Evolutionary conservation across 2,113 vertebrate genomes (phyloP).

Genomic region (Paradisaea rubra): DNA sequence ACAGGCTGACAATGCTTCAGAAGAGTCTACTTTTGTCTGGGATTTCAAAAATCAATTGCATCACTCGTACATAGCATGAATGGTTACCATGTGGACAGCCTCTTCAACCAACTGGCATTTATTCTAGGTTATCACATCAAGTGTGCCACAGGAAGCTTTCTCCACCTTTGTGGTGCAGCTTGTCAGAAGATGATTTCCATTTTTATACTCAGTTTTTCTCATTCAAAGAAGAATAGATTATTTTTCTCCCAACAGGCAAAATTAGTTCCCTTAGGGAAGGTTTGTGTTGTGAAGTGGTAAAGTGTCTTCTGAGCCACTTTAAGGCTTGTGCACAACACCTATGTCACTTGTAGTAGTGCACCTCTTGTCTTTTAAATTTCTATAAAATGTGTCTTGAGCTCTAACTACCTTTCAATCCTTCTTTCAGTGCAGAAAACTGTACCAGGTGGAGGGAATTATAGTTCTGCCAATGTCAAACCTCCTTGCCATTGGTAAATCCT

Average conservation of each 20-base stretch:
- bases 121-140: neutral
- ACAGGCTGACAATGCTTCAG: slow-evolving; percentile 14
- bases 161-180: neutral
- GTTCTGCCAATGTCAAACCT: neutral
- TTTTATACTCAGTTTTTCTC: neutral
- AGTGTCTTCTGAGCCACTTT: neutral
- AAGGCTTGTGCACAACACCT: neutral
- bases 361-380: neutral
- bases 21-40: slow-evolving; percentile 7
- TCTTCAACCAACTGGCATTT: neutral
- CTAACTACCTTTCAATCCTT: neutral
- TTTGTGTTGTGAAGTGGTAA: neutral
- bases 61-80: neutral
- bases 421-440: neutral
- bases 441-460: neutral
- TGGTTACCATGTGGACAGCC: neutral
- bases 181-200: neutral
- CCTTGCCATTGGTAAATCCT: neutral
- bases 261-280: neutral
- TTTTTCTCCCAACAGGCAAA: neutral
- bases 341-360: neutral
- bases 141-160: neutral
- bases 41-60: slow-evolving; percentile 2
- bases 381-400: neutral
- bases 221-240: neutral